Evolutionary conservation across 1,140 invertebrate genomes (phyloP).

Genomic region (Conus ventricosus): DNA sequence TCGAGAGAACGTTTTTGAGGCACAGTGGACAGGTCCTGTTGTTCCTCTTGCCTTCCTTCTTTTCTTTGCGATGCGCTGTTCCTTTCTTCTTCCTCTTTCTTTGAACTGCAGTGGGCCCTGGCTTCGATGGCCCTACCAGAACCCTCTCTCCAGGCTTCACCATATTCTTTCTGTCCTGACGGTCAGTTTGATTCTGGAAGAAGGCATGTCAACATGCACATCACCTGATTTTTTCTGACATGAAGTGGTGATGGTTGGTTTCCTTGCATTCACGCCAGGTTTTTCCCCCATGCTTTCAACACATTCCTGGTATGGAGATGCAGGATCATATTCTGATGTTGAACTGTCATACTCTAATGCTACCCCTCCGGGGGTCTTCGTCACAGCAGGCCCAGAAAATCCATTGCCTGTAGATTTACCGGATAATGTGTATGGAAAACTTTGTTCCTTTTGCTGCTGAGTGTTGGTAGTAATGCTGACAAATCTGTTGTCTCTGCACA

Average conservation of each 20-base stretch:
- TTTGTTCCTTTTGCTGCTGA: not conserved
- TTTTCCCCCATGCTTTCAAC: not conserved
- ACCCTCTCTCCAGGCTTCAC: not conserved
- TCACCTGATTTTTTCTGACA: not conserved
- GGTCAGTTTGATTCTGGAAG: not conserved
- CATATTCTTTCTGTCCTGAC: not conserved
- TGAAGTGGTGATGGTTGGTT: not conserved
- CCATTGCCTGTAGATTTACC: not conserved
- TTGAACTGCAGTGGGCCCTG: too few relatives aligned
- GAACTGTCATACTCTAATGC: not conserved
- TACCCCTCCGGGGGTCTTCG: not conserved
- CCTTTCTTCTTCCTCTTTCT: not conserved
- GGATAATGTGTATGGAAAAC: not conserved
- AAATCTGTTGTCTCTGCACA: not conserved
- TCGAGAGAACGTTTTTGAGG: not conserved
- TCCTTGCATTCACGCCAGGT: not conserved
- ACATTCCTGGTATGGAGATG: not conserved
- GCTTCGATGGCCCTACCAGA: not conserved
- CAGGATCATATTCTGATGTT: slow-evolving; percentile 1
- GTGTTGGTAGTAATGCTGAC: not conserved
- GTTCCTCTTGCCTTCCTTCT: not conserved
- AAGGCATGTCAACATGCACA: not conserved
- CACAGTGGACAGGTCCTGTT: not conserved
- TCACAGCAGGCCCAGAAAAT: too few relatives aligned
- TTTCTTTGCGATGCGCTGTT: not conserved